Conservation (phyloP, 2,888 invertebrate genomes). For the Syrista parreyssii region DNA sequence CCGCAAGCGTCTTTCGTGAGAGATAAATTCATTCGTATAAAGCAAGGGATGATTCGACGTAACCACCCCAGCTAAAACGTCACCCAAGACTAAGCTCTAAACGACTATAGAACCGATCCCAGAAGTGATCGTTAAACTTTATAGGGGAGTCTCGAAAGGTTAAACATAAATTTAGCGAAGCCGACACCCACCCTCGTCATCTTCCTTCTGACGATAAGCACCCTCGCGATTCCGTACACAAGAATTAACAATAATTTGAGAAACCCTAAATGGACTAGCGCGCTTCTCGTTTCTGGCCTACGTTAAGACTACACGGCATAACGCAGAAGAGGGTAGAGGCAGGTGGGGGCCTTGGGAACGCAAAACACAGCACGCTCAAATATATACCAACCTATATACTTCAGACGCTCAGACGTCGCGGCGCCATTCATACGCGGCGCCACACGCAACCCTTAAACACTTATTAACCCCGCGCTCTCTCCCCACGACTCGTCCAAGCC, state of each 20-base stretch:
- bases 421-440: slow-evolving; percentile 60
- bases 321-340: not conserved
- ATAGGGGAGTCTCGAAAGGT: slow-evolving; percentile 40
- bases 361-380: not conserved
- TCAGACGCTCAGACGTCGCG: slow-evolving; percentile 58
- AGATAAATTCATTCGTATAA: not conserved
- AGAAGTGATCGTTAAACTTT: slow-evolving; percentile 55
- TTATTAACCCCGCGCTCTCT: slow-evolving; percentile 39
- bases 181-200: not conserved
- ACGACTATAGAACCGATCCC: slow-evolving; percentile 41
- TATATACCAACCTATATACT: not conserved
- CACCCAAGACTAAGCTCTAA: not conserved
- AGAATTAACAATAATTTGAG: not conserved
- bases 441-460: slow-evolving; percentile 61
- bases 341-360: not conserved
- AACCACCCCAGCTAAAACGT: not conserved
- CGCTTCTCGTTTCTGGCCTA: not conserved
- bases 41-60: not conserved
- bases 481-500: slow-evolving; percentile 7
- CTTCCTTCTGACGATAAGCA: not conserved
- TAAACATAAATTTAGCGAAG: slow-evolving; percentile 22
- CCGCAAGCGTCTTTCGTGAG: not conserved
- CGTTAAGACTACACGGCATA: not conserved
- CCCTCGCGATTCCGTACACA: not conserved
- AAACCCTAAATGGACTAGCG: not conserved